Evolutionary conservation across 2,113 vertebrate genomes (phyloP).

Genomic region (Uria aalge): DNA sequence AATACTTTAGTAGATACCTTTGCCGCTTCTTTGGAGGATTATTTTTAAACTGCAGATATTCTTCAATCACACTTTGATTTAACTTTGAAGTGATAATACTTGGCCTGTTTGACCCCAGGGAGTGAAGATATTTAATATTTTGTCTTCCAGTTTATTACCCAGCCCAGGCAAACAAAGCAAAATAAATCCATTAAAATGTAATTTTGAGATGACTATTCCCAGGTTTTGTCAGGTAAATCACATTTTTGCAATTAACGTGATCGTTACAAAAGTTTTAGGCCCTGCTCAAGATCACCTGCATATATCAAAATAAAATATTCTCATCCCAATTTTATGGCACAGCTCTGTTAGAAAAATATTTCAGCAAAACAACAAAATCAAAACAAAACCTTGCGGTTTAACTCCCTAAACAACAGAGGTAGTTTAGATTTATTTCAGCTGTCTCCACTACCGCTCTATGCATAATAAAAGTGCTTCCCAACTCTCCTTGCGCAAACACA

Average conservation of each 20-base stretch:
- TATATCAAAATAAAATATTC: not conserved
- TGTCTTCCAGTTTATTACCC: not conserved
- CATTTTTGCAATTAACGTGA: not conserved
- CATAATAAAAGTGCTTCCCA: not conserved
- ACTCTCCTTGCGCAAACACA: not conserved
- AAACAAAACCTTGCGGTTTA: not conserved
- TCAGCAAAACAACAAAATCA: not conserved
- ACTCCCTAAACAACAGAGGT: not conserved
- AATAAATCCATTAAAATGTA: slow-evolving; percentile 18
- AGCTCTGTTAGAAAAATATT: not conserved
- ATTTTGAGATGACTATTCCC: not conserved
- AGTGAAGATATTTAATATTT: not conserved
- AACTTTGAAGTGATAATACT: not conserved
- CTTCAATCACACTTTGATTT: not conserved
- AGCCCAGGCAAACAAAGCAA: not conserved
- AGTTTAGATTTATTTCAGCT: not conserved
- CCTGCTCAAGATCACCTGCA: not conserved
- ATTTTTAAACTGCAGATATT: not conserved
- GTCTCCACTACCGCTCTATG: rapidly evolving
- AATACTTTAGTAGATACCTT: not conserved
- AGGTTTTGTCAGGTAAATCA: not conserved
- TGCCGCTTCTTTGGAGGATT: not conserved
- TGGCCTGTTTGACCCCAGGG: not conserved
- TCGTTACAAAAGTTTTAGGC: not conserved
- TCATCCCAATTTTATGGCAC: not conserved